Base-by-base conservation (phyloP, 2,888 invertebrate species). In the Drosophila anomalata region DNA sequence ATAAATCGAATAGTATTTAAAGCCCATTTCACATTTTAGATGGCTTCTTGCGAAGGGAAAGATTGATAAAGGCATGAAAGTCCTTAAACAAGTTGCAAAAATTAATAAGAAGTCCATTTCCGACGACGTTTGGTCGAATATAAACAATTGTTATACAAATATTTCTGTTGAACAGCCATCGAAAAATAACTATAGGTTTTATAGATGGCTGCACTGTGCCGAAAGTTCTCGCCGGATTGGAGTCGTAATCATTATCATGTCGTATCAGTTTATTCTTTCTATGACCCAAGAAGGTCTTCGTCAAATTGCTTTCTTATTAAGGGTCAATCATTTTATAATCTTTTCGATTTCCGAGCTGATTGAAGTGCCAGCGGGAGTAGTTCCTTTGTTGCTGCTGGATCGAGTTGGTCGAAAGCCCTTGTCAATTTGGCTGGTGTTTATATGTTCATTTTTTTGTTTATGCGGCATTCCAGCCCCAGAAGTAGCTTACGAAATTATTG, bases 41-140 rank as follows among this genome's bases (percentile, higher is more conserved):
- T 97, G 97, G 97, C 92, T 97, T 12, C 94, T 96, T 0, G 96
- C 96, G 1, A 96, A 96, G 92, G 97, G 96, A 1, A 94, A 95
- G 90, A 93, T 96, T 1, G 95, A 96, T 79, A 94, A 95, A 88
- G 96, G 97, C 0, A 92, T 96, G 5, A 91, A 89, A 0, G 96
- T 96, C 41, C 92, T 97, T 87, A 94, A 94, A 89, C 95, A 95
- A 85, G 95, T 97, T 83, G 96, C 96, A 75, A 93, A 93, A 73
- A 94, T 96, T 52, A 97, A 97, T 90, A 94, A 94, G 54, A 95
- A 94, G 1, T 93, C 94, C 67, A 94, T 97, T 5, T 94, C 95
- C 0, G 95, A 96, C 0, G 94, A 94, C 86, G 93, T 95, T 11
- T 94, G 96, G 78, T 93, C 93, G 51, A 93, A 95, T 73, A 96